Base-by-base conservation (phyloP, 2,888 invertebrate genomes). In the Amorpha juglandis region DNA sequence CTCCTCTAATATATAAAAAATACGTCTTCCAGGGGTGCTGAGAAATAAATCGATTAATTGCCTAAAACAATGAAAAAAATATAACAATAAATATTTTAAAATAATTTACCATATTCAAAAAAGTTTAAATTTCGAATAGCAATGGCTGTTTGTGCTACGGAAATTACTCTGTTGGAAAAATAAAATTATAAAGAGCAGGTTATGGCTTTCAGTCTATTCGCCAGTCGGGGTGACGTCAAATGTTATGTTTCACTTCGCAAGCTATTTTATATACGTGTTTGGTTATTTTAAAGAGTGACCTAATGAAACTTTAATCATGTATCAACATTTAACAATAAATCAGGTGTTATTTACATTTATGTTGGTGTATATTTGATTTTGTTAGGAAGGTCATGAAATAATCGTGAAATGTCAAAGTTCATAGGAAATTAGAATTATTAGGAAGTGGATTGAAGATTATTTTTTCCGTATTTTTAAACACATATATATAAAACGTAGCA, bases 201-300 rank as follows among this genome's bases (percentile, higher is more conserved):
- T 64, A 64, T 33, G 33, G 53, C 9, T 45, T 27, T 45, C n/a
- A 47, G 33, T 64, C 52, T 45, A 55, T 45, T 33, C 19, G 55
- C 52, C 16, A 27, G 64, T 47, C 47, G 63, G 12, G n/a, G 19
- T 64, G 64, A 64, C 47, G 47, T 53, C 64, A 64, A 16, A 63
- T 51, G 16, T 47, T 47, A 64, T 64, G 55, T 45, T 64, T 64
- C 55, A 47, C 64, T 64, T 45, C 55, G 53, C 52, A 55, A 64
- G 53, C 64, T 53, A 33, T 58, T 65, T 65, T 8, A 35, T 65
- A 45, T 47, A 65, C 64, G 38, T 38, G 58, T 55, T 55, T 48
- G 45, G 27, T 35, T 65, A 58, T 65, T 65, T 65, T 38, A 45
- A 65, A 51, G 33, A 33, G 45, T 66, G 66, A 66, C 66, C 63